Conservation (phyloP, 1,140 invertebrate genomes). For the Drosophila sucinea region DNA sequence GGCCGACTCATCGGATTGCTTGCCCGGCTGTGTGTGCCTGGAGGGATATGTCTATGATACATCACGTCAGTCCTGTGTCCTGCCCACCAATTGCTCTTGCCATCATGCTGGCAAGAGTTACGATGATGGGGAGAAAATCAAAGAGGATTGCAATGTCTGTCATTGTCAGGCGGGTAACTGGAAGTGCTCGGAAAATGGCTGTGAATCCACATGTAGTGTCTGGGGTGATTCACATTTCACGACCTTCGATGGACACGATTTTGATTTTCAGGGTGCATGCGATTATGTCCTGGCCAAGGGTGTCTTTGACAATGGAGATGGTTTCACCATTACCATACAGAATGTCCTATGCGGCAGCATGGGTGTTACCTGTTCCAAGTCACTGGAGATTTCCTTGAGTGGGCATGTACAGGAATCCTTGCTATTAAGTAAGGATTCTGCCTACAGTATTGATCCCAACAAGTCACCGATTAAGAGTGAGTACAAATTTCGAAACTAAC, state of each 20-base stretch:
- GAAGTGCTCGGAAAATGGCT: constrained; percentile 87
- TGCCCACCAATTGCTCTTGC: constrained; percentile 90
- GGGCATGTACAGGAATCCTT: constrained; percentile 86
- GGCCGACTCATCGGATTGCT: constrained; percentile 85
- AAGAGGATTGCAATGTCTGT: constrained; percentile 92
- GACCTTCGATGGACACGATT: constrained; percentile 93
- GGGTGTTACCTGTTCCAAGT: constrained; percentile 94
- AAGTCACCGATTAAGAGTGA: constrained; percentile 74
- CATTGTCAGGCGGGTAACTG: constrained; percentile 87
- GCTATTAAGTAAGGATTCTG: constrained; percentile 85
- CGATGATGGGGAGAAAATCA: constrained; percentile 89
- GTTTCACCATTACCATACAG: constrained; percentile 89
- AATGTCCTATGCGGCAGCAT: constrained; percentile 89
- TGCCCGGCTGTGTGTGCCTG: constrained; percentile 91
- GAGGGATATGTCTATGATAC: constrained; percentile 89
- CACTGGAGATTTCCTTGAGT: constrained; percentile 85
- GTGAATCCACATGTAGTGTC: constrained; percentile 89
- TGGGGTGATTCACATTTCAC: constrained; percentile 95
- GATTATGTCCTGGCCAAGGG: constrained; percentile 93
- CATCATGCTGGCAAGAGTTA: constrained; percentile 94
- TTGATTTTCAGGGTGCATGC: constrained; percentile 94
- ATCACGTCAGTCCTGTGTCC: constrained; percentile 87
- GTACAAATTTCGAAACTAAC: constrained; percentile 11
- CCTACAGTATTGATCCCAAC: constrained; percentile 65
- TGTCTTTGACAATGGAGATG: constrained; percentile 85